Evolutionary conservation across 2,797 vertebrate genomes (phyloP).

Genomic region (Loris lydekkerianus): DNA sequence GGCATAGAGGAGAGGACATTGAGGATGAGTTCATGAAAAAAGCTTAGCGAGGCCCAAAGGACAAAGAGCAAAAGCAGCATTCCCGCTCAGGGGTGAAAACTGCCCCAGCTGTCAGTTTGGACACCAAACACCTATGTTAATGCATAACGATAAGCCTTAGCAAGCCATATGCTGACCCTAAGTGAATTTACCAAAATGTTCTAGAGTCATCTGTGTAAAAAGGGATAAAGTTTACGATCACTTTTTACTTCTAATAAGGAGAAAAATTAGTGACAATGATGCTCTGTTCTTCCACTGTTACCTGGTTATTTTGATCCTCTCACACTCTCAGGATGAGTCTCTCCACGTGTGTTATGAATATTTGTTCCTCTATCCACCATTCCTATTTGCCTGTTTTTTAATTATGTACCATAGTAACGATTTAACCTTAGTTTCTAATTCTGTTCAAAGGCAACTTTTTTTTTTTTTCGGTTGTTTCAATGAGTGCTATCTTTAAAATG

Average conservation of each 20-base stretch:
- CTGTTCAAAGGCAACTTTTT: neutral
- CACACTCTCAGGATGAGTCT: neutral
- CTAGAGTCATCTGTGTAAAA: neutral
- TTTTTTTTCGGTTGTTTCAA: neutral
- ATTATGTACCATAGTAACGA: neutral
- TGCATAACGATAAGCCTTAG: constrained; percentile 33
- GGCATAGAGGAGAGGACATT: neutral
- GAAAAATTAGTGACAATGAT: neutral
- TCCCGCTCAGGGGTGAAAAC: neutral
- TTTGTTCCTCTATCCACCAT: neutral
- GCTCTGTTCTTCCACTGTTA: neutral
- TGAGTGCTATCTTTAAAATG: neutral
- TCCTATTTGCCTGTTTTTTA: neutral
- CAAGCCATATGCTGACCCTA: neutral
- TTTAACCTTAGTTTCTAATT: constrained; percentile 40
- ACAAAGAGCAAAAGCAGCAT: neutral
- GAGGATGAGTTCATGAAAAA: neutral
- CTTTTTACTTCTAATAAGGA: constrained; percentile 36
- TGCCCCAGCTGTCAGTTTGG: neutral
- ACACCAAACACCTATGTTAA: constrained; percentile 52
- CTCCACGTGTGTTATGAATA: neutral
- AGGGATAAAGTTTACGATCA: neutral
- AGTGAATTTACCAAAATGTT: neutral
- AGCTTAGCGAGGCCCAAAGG: constrained; percentile 6
- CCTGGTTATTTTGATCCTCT: neutral